Percentiles rank a stretch among this genome's conserved stretches.
Conservation (phyloP, 1,140 invertebrate species). For the Lasioglossum baleicum region DNA sequence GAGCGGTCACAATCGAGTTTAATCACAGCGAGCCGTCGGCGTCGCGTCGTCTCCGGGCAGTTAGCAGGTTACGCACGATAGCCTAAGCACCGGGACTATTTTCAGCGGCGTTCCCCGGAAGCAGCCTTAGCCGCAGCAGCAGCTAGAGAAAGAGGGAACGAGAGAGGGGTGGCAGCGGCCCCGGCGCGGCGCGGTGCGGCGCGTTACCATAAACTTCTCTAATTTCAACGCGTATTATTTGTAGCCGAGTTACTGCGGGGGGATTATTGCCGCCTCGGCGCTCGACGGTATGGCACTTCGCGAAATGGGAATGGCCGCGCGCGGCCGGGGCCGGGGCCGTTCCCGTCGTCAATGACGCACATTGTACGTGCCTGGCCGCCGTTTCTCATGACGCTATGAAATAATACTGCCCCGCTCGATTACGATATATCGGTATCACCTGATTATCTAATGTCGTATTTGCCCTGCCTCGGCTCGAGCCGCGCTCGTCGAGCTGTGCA, state of each 20-base stretch:
- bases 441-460: slow-evolving; percentile 45
- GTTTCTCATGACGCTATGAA: slow-evolving; percentile 20
- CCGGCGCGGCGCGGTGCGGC: no score
- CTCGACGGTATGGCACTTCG: slow-evolving; percentile 5
- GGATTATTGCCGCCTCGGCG: slow-evolving; percentile 18
- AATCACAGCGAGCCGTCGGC: background rate
- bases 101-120: background rate
- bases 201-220: slow-evolving; percentile 31
- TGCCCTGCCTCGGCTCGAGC: background rate
- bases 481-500: no score
- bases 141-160: background rate
- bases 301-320: slow-evolving; percentile 22
- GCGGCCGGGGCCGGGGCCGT: no score
- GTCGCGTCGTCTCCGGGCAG: no score
- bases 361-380: background rate
- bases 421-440: slow-evolving; percentile 17
- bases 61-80: background rate
- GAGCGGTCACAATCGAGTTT: background rate
- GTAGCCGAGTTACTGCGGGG: slow-evolving; percentile 6
- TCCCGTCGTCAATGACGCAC: slow-evolving; percentile 3
- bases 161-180: background rate
- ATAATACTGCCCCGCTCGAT: slow-evolving; percentile 23
- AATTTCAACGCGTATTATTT: slow-evolving; percentile 25
- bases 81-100: background rate
- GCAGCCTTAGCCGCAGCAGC: no score